Evolutionary conservation across 1,140 invertebrate genomes (phyloP), one percentile per base, ranked within the genome.

Genomic region (Callitettix versicolor): DNA sequence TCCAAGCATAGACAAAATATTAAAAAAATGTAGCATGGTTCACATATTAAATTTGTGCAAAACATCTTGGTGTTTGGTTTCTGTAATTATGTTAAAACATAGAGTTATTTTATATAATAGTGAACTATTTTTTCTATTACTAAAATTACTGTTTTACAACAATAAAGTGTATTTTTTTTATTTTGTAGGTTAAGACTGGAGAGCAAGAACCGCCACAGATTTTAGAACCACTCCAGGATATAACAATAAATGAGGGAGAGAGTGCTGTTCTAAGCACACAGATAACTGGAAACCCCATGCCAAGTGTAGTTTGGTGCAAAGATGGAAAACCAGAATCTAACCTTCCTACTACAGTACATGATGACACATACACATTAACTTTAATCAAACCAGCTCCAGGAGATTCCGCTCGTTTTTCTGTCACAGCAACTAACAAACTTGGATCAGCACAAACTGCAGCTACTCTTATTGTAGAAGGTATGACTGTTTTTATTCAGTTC

Each of bases 391-490:
- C 82, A 3, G 69, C 72, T 11, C 73, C 73, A 24, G 69, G 77
- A 17, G 85, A 91, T 70, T 75, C 76, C 49, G 90, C 84, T 34
- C 79, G 88, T 59, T 95, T 93, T 68, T 81, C 82, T 2, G 76
- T 92, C 1, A 79, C 82, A 62, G 90, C 88, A 22, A 81, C 77
- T 9, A 94, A 93, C 72, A 73, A 80, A 17, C 74, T 84, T 64
- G 91, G 89, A 49, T 77, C 75, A 52, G 79, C 81, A 6, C 80
- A 86, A 73, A 88, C 87, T 5, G 79, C 75, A 44, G 84, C 85
- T 24, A 76, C 78, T 53, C 72, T 93, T 1, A 86, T 79, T 11
- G 84, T 94, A 60, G 85, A 89, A 83, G 82, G 87, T 88, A 79
- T 66, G 60, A 60, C 22, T 6, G 34, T n/a, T n/a, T n/a, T n/a